Evolutionary conservation across 2,113 vertebrate species (phyloP).

Genomic region (Prietella phreatophila): DNA sequence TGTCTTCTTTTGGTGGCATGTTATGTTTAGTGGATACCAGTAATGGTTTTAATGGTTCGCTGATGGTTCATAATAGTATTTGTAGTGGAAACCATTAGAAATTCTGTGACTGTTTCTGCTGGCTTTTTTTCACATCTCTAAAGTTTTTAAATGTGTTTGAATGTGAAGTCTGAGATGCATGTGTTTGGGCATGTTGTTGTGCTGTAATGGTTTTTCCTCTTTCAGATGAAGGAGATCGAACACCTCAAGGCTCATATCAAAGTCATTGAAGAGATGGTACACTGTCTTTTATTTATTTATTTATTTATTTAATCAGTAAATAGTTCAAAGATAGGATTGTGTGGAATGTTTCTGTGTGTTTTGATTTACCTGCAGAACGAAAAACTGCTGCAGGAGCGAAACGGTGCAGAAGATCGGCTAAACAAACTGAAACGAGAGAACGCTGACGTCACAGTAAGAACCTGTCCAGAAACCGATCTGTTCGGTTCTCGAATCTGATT

Average conservation of each 20-base stretch:
- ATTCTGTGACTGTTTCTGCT: too few relatives aligned
- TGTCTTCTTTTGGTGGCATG: too few relatives aligned
- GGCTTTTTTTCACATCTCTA: background rate
- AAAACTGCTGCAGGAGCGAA: slow-evolving; percentile 66
- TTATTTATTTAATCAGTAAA: background rate
- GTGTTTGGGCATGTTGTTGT: background rate
- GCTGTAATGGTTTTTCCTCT: background rate
- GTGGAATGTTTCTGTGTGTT: background rate
- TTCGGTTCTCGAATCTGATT: background rate
- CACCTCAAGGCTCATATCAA: slow-evolving; percentile 65
- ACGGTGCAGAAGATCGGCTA: slow-evolving; percentile 62
- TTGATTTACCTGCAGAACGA: slow-evolving; percentile 64
- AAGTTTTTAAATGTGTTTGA: background rate
- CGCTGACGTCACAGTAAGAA: slow-evolving; percentile 64
- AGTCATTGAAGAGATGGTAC: slow-evolving; percentile 71
- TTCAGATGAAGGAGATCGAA: slow-evolving; percentile 69
- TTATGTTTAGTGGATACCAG: too few relatives aligned
- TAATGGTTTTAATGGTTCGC: too few relatives aligned
- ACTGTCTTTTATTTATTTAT: background rate
- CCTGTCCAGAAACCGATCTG: background rate
- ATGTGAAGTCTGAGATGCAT: background rate
- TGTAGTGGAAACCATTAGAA: too few relatives aligned
- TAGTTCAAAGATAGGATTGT: background rate
- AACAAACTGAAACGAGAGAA: slow-evolving; percentile 67
- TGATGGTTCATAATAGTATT: too few relatives aligned